Evolutionary conservation across 2,888 invertebrate genomes (phyloP).

Genomic region (Tetranychus piercei): DNA sequence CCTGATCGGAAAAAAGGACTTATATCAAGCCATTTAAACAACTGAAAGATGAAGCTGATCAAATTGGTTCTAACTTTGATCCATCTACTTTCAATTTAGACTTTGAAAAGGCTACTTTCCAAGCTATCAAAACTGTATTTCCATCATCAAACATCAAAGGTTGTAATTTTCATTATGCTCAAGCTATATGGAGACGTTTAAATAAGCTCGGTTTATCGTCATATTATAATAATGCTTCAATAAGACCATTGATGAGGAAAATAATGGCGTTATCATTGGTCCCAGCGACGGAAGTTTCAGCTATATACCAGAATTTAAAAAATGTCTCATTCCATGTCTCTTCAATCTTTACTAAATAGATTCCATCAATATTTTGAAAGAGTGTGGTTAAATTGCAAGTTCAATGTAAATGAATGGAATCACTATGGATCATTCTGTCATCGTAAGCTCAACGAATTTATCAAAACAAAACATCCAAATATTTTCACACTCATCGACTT

Average conservation of each 20-base stretch:
- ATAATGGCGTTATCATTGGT: background rate
- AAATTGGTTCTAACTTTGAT: too few species aligned
- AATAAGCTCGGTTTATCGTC: background rate
- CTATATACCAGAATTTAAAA: background rate
- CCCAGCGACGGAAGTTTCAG: background rate
- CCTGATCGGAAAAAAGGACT: background rate
- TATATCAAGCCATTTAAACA: too few species aligned
- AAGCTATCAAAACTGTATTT: background rate
- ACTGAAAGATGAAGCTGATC: too few species aligned
- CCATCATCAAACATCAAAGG: background rate
- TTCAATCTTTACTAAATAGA: too few species aligned
- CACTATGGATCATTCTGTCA: background rate
- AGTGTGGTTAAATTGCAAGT: background rate
- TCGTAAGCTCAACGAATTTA: background rate
- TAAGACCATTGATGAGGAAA: background rate
- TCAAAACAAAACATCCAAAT: background rate
- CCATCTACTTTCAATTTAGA: background rate
- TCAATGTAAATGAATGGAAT: background rate
- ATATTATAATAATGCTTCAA: background rate
- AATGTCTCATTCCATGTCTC: too few species aligned
- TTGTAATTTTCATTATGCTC: background rate
- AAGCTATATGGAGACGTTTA: background rate
- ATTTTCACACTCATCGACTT: background rate
- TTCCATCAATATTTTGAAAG: background rate
- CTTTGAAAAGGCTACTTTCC: background rate